Percentiles rank a stretch among this genome's conserved stretches.
These are phyloP conservation scores for Oxygymnocypris stewartii DNA, from an alignment of 2,113 vertebrate genomes.

Conservation along the genomic window DNA sequence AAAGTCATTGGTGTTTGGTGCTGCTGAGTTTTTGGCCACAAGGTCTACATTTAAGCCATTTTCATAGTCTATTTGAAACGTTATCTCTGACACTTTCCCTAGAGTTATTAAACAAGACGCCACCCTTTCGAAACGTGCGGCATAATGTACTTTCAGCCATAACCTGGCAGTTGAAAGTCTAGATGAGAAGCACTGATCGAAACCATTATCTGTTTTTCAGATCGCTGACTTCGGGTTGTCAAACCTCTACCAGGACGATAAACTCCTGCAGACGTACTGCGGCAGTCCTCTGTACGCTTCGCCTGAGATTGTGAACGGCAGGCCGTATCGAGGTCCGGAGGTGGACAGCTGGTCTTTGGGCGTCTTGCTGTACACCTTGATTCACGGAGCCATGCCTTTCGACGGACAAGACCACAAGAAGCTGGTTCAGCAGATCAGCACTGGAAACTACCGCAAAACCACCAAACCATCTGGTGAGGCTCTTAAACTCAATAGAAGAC, in stretches of 20 bases:
- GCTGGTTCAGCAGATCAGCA: constrained; percentile 90
- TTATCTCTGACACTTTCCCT: not conserved
- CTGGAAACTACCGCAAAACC: constrained; percentile 87
- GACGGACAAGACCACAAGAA: constrained; percentile 88
- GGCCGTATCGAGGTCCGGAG: constrained; percentile 88
- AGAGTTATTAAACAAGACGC: not conserved
- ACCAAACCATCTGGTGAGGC: constrained; percentile 83
- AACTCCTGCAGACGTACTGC: constrained; percentile 90
- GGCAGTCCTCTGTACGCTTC: constrained; percentile 96
- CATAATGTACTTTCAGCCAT: not conserved
- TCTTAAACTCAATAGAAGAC: not conserved
- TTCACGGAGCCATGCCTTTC: constrained; percentile 94
- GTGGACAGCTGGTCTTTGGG: constrained; percentile 98
- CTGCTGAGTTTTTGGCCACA: too few relatives aligned
- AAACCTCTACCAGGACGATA: constrained; percentile 87
- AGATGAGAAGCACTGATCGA: not conserved
- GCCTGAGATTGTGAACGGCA: constrained; percentile 93
- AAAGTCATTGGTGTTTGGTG: too few relatives aligned
- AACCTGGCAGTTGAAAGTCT: too few relatives aligned
- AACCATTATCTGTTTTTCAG: constrained; percentile 63
- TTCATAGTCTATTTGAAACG: not conserved
- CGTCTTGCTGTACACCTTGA: constrained; percentile 90
- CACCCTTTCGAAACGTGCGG: too few relatives aligned
- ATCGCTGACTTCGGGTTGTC: constrained; percentile 97
- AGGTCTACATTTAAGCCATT: too few relatives aligned